phyloP scores from a whole-genome alignment of 2,797 vertebrate species.

The Taenioides sp. region DNA sequence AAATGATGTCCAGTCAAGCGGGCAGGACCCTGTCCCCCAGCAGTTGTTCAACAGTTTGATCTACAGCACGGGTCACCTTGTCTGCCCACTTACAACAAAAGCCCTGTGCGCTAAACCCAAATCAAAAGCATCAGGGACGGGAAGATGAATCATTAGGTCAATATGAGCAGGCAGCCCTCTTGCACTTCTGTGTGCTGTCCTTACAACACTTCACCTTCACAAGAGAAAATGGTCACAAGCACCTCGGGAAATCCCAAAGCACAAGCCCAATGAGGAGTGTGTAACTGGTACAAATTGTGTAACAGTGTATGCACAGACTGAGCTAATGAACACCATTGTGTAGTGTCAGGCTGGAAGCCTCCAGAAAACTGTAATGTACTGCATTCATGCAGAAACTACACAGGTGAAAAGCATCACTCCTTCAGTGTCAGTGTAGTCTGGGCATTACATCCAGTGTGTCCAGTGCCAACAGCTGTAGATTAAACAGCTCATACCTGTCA shows the following conservation, averaged over 20 bases:
- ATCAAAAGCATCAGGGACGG: conserved; percentile 54
- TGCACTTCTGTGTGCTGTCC: conserved; percentile 46
- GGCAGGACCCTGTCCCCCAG: conserved; percentile 66
- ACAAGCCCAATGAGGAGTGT: conserved; percentile 31
- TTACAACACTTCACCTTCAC: conserved; percentile 57
- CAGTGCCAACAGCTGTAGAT: background rate
- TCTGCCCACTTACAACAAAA: conserved; percentile 56
- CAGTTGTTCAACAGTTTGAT: conserved; percentile 72
- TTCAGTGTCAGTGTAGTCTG: conserved; percentile 17
- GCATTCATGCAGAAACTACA: too few species aligned
- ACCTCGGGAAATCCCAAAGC: conserved; percentile 11
- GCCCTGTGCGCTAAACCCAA: conserved; percentile 49
- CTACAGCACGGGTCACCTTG: conserved; percentile 72
- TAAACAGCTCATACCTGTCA: background rate
- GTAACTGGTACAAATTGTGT: conserved; percentile 40
- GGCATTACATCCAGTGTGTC: background rate
- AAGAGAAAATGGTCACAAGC: conserved; percentile 23
- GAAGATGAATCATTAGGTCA: conserved; percentile 64
- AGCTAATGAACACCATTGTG: conserved; percentile 54
- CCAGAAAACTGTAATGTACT: too few species aligned
- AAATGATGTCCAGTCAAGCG: conserved; percentile 72
- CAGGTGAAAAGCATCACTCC: background rate
- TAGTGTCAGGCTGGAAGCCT: conserved; percentile 40
- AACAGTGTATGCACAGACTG: conserved; percentile 56
- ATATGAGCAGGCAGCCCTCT: conserved; percentile 42